These are phyloP conservation scores for Euglossa dilemma DNA, from an alignment of 1,140 invertebrate species.

Conservation along the genomic window DNA sequence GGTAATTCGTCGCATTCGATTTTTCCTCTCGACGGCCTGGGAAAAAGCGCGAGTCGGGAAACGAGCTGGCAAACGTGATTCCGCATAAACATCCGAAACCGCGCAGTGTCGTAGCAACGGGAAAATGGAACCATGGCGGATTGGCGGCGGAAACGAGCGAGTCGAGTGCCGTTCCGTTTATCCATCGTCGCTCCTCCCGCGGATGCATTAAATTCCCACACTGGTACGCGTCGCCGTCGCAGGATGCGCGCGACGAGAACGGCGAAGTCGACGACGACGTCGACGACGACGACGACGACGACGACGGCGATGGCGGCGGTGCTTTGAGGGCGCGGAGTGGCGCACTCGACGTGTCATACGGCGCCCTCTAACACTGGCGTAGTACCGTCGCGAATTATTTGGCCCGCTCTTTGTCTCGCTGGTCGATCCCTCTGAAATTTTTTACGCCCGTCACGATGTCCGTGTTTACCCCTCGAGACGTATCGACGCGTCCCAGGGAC, in stretches of 20 bases:
- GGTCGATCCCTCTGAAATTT: slow-evolving; percentile 9
- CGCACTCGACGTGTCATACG: slow-evolving; percentile 68
- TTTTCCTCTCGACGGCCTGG: not conserved
- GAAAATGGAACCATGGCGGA: not conserved
- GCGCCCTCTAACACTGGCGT: slow-evolving; percentile 59
- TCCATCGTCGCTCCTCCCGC: slow-evolving; percentile 41
- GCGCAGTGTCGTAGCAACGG: too few species aligned
- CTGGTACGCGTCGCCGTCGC: slow-evolving; percentile 54
- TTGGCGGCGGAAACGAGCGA: slow-evolving; percentile 7
- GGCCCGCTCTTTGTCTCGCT: slow-evolving; percentile 24
- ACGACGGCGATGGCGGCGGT: slow-evolving; percentile 56
- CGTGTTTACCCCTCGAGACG: not conserved
- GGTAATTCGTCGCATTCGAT: not conserved
- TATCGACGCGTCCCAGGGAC: not conserved
- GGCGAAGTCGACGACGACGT: slow-evolving; percentile 23
- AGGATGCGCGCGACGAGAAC: slow-evolving; percentile 32
- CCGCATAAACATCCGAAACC: not conserved
- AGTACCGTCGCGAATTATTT: slow-evolving; percentile 55
- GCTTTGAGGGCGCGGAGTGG: slow-evolving; percentile 71
- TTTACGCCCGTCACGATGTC: not conserved
- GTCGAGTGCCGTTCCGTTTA: slow-evolving; percentile 36
- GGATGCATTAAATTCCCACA: slow-evolving; percentile 69
- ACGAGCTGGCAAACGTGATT: not conserved
- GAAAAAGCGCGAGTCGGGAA: not conserved
- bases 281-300: slow-evolving; percentile 18